Conservation (phyloP, 2,797 vertebrate species). For the Cyclura pinguis region DNA sequence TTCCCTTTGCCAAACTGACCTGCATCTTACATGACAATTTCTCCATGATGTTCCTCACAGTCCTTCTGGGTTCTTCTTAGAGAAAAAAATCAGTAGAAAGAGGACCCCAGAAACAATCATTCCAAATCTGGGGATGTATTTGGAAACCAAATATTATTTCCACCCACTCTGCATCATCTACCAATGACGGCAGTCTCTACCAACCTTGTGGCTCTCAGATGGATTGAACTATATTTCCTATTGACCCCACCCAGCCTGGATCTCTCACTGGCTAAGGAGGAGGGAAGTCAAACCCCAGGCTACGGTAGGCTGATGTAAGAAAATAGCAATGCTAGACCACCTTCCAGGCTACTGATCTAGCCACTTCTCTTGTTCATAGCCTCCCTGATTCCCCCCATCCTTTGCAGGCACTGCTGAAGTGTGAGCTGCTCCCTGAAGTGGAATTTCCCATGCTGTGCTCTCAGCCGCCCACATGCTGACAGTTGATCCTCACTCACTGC, state of each 20-base stretch:
- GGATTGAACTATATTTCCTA: not conserved
- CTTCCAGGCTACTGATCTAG: no score
- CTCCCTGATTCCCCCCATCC: not conserved
- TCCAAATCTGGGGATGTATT: not conserved
- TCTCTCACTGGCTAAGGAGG: not conserved
- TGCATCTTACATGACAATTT: not conserved
- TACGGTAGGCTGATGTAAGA: not conserved
- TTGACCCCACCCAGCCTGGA: not conserved
- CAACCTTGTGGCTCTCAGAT: not conserved
- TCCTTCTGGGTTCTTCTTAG: not conserved
- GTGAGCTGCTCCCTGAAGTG: not conserved
- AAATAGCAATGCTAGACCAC: not conserved
- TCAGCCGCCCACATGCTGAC: not conserved
- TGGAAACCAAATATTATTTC: not conserved
- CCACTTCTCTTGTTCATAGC: not conserved
- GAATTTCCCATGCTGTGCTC: conserved; percentile 22
- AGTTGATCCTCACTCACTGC: conserved; percentile 15
- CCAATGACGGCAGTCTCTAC: no score
- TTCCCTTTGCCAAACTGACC: not conserved
- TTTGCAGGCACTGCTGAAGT: not conserved
- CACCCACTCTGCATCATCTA: no score
- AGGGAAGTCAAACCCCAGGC: not conserved
- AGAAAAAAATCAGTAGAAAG: not conserved
- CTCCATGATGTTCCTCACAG: not conserved
- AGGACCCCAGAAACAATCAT: not conserved